Evolutionary conservation across 2,113 vertebrate genomes (phyloP).

Genomic region (Aythya baeri): DNA sequence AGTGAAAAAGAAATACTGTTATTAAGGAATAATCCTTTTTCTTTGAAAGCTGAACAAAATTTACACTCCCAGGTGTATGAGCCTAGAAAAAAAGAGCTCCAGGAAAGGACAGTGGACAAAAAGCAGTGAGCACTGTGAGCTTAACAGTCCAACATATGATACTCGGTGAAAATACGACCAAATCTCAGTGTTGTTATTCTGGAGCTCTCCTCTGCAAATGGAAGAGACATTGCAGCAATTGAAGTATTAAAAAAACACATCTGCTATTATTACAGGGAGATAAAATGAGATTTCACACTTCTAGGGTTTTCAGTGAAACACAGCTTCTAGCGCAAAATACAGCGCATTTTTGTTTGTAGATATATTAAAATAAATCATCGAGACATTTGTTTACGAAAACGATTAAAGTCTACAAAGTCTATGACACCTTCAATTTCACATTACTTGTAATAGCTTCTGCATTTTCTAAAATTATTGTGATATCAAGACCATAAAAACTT

Average conservation of each 20-base stretch:
- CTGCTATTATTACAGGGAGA: background rate
- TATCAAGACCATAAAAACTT: background rate
- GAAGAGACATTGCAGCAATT: background rate
- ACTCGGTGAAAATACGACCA: background rate
- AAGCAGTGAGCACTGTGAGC: background rate
- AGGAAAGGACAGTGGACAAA: background rate
- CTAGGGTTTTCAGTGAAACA: background rate
- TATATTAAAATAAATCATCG: background rate
- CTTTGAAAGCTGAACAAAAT: background rate
- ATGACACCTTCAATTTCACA: background rate
- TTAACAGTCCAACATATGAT: background rate
- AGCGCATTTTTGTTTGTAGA: background rate
- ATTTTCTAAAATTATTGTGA: background rate
- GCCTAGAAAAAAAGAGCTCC: background rate
- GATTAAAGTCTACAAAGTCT: background rate
- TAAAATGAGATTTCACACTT: background rate
- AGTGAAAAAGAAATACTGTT: background rate
- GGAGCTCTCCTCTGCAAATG: background rate
- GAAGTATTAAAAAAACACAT: background rate
- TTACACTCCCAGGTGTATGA: background rate
- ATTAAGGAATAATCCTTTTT: background rate
- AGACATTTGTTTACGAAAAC: background rate
- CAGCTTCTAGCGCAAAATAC: background rate
- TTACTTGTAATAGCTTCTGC: background rate
- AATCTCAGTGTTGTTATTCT: background rate